phyloP scores from a whole-genome alignment of 2,888 invertebrate species.

The Plusia festucae region DNA sequence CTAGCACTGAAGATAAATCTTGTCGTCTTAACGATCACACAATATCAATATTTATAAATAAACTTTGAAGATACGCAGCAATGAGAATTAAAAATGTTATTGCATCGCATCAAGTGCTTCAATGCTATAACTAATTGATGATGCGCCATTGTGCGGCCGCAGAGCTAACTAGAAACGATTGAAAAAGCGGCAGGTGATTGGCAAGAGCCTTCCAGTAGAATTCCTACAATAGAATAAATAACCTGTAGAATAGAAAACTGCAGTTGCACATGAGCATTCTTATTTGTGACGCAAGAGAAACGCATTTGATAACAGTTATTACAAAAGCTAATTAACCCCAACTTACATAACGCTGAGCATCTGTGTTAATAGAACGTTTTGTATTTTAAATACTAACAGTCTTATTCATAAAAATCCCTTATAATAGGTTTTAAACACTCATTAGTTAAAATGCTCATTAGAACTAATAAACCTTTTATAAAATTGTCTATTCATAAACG shows the following conservation, averaged over 20 bases:
- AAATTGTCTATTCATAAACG: no score
- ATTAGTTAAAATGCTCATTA: no score
- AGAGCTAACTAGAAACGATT: slow-evolving; percentile 10
- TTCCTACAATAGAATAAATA: slow-evolving; percentile 13
- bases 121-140: slow-evolving; percentile 29
- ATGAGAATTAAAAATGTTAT: slow-evolving; percentile 22
- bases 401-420: no score
- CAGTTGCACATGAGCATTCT: slow-evolving; percentile 49
- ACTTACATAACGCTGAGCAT: slow-evolving; percentile 83
- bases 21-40: not conserved
- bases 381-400: slow-evolving; percentile 64
- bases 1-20: not conserved
- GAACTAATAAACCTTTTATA: no score
- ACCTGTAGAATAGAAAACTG: slow-evolving; percentile 30
- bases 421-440: no score
- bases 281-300: slow-evolving; percentile 60
- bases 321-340: slow-evolving; percentile 76
- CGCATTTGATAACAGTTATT: slow-evolving; percentile 65
- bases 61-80: slow-evolving; percentile 6
- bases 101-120: slow-evolving; percentile 16
- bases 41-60: not conserved
- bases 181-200: slow-evolving; percentile 10
- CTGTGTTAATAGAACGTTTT: slow-evolving; percentile 83
- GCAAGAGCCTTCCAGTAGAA: not conserved
- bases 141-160: slow-evolving; percentile 8